Conservation (phyloP, 2,797 vertebrate species). For the Chloroceryle inda region DNA sequence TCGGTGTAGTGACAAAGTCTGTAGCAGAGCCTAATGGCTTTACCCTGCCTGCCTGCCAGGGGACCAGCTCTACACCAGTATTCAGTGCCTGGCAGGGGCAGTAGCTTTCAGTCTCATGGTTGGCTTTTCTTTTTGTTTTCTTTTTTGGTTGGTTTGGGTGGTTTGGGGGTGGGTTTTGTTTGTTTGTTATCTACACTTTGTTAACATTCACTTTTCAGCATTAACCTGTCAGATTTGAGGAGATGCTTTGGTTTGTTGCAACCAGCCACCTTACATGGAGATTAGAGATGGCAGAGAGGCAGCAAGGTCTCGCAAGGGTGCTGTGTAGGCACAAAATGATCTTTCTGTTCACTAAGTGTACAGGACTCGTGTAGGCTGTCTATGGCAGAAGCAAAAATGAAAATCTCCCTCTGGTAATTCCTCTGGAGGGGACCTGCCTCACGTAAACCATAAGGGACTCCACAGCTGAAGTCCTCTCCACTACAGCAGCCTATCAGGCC, state of each 20-base stretch:
- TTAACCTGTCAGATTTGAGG: not conserved
- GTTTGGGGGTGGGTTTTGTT: too few species aligned
- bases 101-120: too few species aligned
- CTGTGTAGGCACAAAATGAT: accelerated
- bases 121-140: too few species aligned
- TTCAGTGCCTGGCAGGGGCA: not conserved
- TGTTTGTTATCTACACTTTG: too few species aligned
- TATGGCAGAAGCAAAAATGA: not conserved
- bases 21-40: not conserved
- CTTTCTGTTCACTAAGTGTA: accelerated
- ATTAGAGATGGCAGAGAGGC: not conserved
- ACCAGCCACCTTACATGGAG: not conserved
- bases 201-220: not conserved
- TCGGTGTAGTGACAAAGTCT: not conserved
- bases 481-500: accelerated
- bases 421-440: not conserved
- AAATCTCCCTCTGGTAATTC: not conserved
- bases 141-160: too few species aligned
- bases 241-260: not conserved
- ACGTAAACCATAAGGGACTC: not conserved
- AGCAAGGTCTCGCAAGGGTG: not conserved
- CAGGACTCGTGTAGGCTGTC: accelerated
- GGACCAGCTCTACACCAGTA: not conserved
- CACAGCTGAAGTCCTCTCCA: not conserved
- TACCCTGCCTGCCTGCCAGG: not conserved